phyloP scores from a whole-genome alignment of 2,797 vertebrate species.

The Oreochromis grahami region DNA sequence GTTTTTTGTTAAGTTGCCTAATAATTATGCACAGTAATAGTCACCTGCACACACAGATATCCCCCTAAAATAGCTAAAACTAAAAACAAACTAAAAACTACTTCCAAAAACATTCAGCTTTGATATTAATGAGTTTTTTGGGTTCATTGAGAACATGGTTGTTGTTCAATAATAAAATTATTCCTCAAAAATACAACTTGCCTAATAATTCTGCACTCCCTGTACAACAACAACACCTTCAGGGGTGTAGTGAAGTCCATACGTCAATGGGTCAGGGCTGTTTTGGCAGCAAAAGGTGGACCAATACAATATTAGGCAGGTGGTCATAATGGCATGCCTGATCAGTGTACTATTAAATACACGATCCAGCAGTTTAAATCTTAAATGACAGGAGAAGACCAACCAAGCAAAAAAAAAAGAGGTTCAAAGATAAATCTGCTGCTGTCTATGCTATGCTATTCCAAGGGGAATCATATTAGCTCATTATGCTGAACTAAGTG shows the following conservation, averaged over 20 bases:
- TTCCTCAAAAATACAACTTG: no score
- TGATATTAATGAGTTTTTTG: no score
- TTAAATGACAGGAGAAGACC: background rate
- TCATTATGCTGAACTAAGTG: constrained; percentile 20
- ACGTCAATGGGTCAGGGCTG: background rate
- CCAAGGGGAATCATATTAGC: background rate
- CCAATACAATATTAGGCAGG: background rate
- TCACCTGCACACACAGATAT: no score
- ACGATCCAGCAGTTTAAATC: background rate
- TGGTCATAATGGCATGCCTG: background rate
- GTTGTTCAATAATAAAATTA: no score
- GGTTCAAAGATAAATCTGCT: background rate
- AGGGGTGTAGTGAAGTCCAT: background rate
- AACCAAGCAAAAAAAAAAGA: background rate
- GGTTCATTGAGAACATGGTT: no score
- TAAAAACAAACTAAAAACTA: no score
- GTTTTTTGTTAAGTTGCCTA: no score
- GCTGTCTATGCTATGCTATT: background rate
- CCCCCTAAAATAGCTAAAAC: no score
- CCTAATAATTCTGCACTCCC: no score
- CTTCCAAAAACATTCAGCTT: no score
- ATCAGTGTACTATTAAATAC: background rate
- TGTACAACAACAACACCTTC: background rate
- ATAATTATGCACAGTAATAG: no score
- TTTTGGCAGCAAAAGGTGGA: background rate